Conservation (phyloP, 2,797 vertebrate genomes). For the Myoxocephalus aenaeus region DNA sequence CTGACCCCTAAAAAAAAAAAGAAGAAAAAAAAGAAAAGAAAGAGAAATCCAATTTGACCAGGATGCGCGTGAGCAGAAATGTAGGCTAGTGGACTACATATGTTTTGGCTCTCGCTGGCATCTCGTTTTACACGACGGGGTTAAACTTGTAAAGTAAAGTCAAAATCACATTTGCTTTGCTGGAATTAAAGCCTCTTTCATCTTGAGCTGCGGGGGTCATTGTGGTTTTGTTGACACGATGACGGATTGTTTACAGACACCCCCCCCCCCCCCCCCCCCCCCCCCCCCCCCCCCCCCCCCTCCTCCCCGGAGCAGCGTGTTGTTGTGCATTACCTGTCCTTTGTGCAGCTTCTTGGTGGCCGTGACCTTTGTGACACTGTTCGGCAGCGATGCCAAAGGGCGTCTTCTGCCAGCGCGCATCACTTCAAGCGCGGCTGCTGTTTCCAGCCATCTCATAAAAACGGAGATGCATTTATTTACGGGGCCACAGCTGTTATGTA, state of each 20-base stretch:
- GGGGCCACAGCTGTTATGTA: background rate
- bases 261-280: background rate
- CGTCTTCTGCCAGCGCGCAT: constrained; percentile 58
- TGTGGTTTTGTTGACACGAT: constrained; percentile 28
- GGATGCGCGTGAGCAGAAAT: constrained; percentile 55
- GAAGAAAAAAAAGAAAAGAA: constrained; percentile 70
- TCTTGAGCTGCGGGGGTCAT: background rate
- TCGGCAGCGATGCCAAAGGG: constrained; percentile 54
- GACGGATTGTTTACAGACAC: constrained; percentile 42
- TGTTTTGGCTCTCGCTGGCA: background rate
- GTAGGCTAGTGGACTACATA: constrained; percentile 57
- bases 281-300: background rate
- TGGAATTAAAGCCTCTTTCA: background rate
- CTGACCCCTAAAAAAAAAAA: constrained; percentile 77
- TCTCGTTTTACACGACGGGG: background rate
- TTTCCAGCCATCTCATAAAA: constrained; percentile 14
- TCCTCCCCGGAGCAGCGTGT: constrained; percentile 21
- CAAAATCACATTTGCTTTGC: constrained; percentile 10
- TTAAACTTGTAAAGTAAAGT: constrained; percentile 33
- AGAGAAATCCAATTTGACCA: constrained; percentile 65
- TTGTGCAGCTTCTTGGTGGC: constrained; percentile 61
- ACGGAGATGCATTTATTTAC: constrained; percentile 18
- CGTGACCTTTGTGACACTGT: constrained; percentile 70
- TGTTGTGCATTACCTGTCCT: constrained; percentile 62
- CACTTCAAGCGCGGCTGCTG: constrained; percentile 52